These are phyloP conservation scores for Macrophya alboannulata DNA, from an alignment of 2,888 invertebrate genomes.

Conservation along the genomic window DNA sequence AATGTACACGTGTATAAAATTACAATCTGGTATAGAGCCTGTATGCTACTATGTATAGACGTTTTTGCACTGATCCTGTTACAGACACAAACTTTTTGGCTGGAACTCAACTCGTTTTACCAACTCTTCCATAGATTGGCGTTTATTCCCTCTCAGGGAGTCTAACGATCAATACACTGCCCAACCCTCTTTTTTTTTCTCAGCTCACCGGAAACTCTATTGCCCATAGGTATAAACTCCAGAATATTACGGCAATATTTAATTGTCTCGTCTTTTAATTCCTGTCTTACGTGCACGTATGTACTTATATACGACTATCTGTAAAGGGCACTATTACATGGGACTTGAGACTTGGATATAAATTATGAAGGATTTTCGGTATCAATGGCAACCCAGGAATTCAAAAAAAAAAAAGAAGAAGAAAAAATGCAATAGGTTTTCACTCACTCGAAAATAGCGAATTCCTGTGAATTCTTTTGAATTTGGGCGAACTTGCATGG, in stretches of 20 bases:
- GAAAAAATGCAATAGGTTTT: background rate
- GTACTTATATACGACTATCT: background rate
- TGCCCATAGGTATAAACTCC: background rate
- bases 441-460: background rate
- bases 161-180: conserved; percentile 43
- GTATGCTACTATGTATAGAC: background rate
- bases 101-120: conserved; percentile 15
- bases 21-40: background rate
- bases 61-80: background rate
- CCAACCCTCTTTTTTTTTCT: conserved; percentile 28
- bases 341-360: background rate
- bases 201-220: conserved; percentile 21
- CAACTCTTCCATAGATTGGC: conserved; percentile 10
- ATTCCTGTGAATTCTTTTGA: background rate
- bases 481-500: background rate
- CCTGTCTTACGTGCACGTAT: background rate
- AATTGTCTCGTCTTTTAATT: background rate
- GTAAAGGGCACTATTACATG: background rate
- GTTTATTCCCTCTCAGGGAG: conserved; percentile 28
- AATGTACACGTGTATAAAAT: background rate
- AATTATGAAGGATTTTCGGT: background rate
- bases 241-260: background rate
- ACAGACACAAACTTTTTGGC: background rate
- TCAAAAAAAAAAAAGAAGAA: background rate
- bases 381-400: background rate